Percentiles rank a stretch among this genome's conserved stretches.
These are phyloP conservation scores for Nephotettix cincticeps DNA, from an alignment of 1,140 invertebrate genomes.

Conservation along the genomic window DNA sequence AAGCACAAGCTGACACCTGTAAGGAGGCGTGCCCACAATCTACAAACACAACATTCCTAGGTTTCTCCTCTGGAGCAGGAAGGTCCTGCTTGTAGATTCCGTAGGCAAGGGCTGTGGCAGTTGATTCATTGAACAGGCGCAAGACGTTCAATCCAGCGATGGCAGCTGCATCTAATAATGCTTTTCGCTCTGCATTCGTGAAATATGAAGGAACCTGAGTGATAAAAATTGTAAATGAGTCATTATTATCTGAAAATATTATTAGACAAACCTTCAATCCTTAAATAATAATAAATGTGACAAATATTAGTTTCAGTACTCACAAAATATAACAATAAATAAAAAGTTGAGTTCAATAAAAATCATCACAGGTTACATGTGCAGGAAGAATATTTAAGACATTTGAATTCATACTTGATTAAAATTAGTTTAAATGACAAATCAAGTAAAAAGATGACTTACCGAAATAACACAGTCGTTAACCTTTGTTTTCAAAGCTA, in stretches of 20 bases:
- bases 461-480: slow-evolving; percentile 97
- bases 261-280: too few relatives aligned
- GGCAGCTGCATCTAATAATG: slow-evolving; percentile 84
- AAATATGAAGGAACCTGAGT: slow-evolving; percentile 85
- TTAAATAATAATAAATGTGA: background rate
- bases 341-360: background rate
- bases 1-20: slow-evolving; percentile 83
- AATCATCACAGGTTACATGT: too few relatives aligned
- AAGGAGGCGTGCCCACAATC: slow-evolving; percentile 87
- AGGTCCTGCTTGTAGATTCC: slow-evolving; percentile 97
- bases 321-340: background rate
- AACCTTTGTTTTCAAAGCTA: slow-evolving; percentile 83
- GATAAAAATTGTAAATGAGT: slow-evolving; percentile 29
- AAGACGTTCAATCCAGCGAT: slow-evolving; percentile 92
- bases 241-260: too few relatives aligned
- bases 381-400: too few relatives aligned
- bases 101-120: slow-evolving; percentile 92
- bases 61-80: slow-evolving; percentile 80
- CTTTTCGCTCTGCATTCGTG: slow-evolving; percentile 90
- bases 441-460: too few relatives aligned
- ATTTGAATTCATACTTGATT: too few relatives aligned
- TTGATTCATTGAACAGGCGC: slow-evolving; percentile 94
- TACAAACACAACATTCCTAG: slow-evolving; percentile 88
- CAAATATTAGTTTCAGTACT: background rate
- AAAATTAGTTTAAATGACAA: too few relatives aligned